Base-by-base conservation (phyloP, 2,113 vertebrate genomes). In the Myxocyprinus asiaticus region DNA sequence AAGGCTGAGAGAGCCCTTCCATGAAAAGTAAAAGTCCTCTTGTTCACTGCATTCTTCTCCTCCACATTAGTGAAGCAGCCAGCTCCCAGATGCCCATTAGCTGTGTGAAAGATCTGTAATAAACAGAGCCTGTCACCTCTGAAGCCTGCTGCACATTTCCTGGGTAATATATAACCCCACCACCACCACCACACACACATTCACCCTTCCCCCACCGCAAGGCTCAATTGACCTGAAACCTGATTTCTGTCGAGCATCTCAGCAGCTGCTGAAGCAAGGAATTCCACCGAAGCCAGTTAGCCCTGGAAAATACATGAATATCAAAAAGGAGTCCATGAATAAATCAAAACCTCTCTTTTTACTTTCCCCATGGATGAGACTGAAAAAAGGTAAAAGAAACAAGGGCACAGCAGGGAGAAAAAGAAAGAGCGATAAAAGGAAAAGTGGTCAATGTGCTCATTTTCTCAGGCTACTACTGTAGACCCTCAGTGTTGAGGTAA, bases 41-140 rank as follows among this genome's bases (percentile, higher is more conserved):
- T 58, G 50, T 71, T 59, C 69, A 70, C 72, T 69, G 61, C 74
- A 70, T n/a, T 51, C 71, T 77, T 82, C 81, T 82, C 85, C 87
- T 88, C 82, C n/a, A 76, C 87, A 77, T 89, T 85, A 87, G 77
- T 84, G 85, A 87, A 81, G 85, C 87, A 79, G 81, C 89, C 86
- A 59, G 82, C 86, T 86, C 86, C 88, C 82, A 85, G 87, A 88
- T 92, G 86, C 88, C 90, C 89, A 93, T 93, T 93, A 92, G 91
- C 90, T 87, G 90, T 88, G 88, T 93, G 92, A 93, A 90, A 93
- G 91, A 93, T 91, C 91, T 88, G 90, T 93, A 93, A 94, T 93
- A 93, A 94, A 94, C 92, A 92, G 91, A 91, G 88, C 88, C 92
- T 90, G 92, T 92, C 91, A 92, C 90, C 91, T 92, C 92, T 89